These are phyloP conservation scores for Anthrax anthrax DNA, from an alignment of 2,888 invertebrate species.

Conservation along the genomic window DNA sequence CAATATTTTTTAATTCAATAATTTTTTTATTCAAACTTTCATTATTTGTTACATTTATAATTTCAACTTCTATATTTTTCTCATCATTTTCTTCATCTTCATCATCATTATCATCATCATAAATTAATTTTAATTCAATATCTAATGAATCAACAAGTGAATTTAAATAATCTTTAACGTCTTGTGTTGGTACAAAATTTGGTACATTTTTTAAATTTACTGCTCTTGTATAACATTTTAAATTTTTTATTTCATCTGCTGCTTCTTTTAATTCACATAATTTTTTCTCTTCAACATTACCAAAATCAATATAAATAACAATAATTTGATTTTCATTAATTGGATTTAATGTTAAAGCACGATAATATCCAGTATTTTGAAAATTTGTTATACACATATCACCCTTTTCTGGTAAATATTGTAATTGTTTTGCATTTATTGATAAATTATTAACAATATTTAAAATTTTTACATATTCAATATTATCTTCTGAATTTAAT, in stretches of 20 bases:
- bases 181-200: conserved; percentile 19
- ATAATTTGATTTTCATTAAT: conserved; percentile 18
- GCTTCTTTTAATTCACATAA: conserved; percentile 21
- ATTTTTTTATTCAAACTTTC: conserved; percentile 23
- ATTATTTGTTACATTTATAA: conserved; percentile 19
- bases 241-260: conserved; percentile 14
- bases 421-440: conserved; percentile 14
- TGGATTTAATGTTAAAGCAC: conserved; percentile 23
- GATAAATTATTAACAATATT: conserved; percentile 9
- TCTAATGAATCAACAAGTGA: conserved; percentile 15
- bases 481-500: not conserved
- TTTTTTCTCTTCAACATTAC: conserved; percentile 22
- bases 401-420: conserved; percentile 20
- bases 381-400: conserved; percentile 22
- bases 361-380: conserved; percentile 14
- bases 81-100: conserved; percentile 9
- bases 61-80: conserved; percentile 12
- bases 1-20: conserved; percentile 16
- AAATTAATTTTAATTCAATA: conserved; percentile 19
- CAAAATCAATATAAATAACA: conserved; percentile 26
- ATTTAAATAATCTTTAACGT: conserved; percentile 20
- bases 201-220: conserved; percentile 24
- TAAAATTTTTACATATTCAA: conserved; percentile 2
- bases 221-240: conserved; percentile 22
- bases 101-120: conserved; percentile 14